A percentile compares a stretch with the other conserved stretches of the same genome.
These are phyloP conservation scores for Ceratina calcarata DNA, from an alignment of 1,140 invertebrate genomes.

Conservation along the genomic window DNA sequence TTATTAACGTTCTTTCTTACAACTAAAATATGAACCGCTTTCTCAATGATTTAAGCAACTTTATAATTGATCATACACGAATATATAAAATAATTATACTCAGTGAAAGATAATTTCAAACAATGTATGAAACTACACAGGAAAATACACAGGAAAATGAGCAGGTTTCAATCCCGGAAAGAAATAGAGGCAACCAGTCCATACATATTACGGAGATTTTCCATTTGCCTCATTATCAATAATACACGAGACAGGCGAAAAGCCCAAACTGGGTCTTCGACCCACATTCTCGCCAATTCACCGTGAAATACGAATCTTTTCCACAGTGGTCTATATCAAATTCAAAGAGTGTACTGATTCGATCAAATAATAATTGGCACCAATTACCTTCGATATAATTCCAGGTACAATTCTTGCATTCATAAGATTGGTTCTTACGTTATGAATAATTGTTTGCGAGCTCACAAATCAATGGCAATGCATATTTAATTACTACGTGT, in stretches of 20 bases:
- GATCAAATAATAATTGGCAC: constrained; percentile 10
- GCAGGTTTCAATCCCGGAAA: no score
- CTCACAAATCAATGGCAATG: neutral
- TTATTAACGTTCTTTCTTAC: no score
- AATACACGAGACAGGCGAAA: neutral
- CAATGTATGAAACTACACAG: no score
- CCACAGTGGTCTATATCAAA: neutral
- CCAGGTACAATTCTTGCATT: neutral
- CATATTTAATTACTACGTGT: no score
- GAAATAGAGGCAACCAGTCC: no score
- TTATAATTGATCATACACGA: no score
- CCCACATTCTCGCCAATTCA: neutral
- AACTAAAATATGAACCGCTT: no score
- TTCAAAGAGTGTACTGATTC: neutral
- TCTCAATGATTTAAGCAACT: no score
- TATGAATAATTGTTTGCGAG: neutral
- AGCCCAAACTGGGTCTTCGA: neutral
- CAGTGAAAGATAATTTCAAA: no score
- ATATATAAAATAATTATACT: no score
- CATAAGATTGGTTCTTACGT: neutral
- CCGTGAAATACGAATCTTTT: constrained; percentile 7
- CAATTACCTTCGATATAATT: neutral
- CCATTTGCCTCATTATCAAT: neutral
- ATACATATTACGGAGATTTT: neutral
- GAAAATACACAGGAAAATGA: no score